Evolutionary conservation across 2,888 invertebrate species (phyloP), one percentile per base, ranked within the genome.

Genomic region (Pristionchus arcanus): DNA sequence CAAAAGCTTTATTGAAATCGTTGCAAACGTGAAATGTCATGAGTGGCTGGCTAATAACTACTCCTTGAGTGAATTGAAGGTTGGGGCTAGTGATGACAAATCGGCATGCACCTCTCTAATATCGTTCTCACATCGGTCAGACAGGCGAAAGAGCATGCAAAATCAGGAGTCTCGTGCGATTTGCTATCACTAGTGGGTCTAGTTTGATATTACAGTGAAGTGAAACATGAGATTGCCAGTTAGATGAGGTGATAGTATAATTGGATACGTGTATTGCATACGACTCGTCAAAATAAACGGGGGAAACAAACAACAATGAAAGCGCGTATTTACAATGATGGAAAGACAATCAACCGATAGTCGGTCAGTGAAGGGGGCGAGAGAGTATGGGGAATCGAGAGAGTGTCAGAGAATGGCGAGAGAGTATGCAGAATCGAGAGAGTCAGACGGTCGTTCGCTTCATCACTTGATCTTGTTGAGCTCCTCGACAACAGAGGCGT

Each of bases 391-490:
- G 34, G 31, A 37, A 74, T 21, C 34, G 74, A 74, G 34, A 74
- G 31, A 16, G 19, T 34, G 19, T 31, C 34, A n/a, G 71, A n/a
- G 3, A n/a, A 31, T 19, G 19, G n/a, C 28, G 71, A 71, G 71
- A 71, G 71, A 71, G 71, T 28, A 71, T 9, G 71, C n/a, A 1
- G 16, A 71, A 59, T 3, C 5, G 21, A 59, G 59, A 59, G 59
- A 68, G 68, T 68, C n/a, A 15, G 13, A n/a, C 68, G 4, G 15
- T 9, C 28, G n/a, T 31, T 34, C 0, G 34, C 59, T 5, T 31
- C 59, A 9, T 59, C 34, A 59, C 59, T 19, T 25, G 37, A 85
- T 85, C 84, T 85, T 85, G 31, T 34, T 31, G 34, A 85, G 55
- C 49, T 85, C 84, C 84, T 85, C 34, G 49, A 59, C 59, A 11